A percentile compares a stretch with the other conserved stretches of the same genome.
phyloP scores from a whole-genome alignment of 1,140 invertebrate species.

The Agrilus planipennis region DNA sequence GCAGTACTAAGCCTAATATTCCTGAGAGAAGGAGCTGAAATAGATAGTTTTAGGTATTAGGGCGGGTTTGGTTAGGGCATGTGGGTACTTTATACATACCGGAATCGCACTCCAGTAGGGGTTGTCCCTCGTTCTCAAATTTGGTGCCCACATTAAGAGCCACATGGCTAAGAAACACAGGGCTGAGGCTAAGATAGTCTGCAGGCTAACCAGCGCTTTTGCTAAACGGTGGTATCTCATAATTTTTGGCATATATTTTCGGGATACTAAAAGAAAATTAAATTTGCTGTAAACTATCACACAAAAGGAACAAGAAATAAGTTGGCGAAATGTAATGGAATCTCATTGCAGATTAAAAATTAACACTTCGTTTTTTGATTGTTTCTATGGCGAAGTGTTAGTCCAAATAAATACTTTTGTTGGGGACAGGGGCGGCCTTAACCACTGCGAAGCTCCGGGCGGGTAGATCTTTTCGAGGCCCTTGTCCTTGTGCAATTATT shows the following conservation, averaged over 20 bases:
- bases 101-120: conserved; percentile 53
- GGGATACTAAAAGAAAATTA: conserved; percentile 1
- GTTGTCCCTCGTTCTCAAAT: conserved; percentile 43
- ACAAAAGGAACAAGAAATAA: too few species aligned
- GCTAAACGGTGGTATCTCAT: conserved; percentile 43
- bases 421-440: too few species aligned
- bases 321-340: too few species aligned
- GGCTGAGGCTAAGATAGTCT: conserved; percentile 42
- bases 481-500: too few species aligned
- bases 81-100: conserved; percentile 40
- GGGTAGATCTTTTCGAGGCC: too few species aligned
- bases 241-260: conserved; percentile 21
- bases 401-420: too few species aligned
- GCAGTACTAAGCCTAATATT: conserved; percentile 32
- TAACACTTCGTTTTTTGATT: too few species aligned
- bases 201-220: conserved; percentile 41
- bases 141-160: conserved; percentile 47
- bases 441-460: too few species aligned
- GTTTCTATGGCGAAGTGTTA: too few species aligned
- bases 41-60: conserved; percentile 2
- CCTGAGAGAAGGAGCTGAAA: conserved; percentile 35
- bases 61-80: neutral
- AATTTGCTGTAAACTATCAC: too few species aligned
- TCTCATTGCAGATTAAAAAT: too few species aligned
- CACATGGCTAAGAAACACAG: conserved; percentile 43